Base-by-base conservation (phyloP, 1,140 invertebrate genomes). In the Solenopsis fugax region DNA sequence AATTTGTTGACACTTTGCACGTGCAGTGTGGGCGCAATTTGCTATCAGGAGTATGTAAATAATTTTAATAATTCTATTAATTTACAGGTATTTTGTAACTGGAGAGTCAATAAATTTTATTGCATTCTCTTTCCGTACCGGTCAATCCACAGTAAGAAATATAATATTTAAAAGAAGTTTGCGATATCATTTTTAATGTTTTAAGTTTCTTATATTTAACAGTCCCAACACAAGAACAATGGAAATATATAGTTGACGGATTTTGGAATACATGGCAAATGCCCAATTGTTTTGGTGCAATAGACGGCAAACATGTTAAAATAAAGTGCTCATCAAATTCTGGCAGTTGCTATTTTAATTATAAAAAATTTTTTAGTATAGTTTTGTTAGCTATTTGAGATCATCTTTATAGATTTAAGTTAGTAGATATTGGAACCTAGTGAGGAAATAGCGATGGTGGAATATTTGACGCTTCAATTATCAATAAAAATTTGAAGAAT, bases 61-160 rank as follows among this genome's bases (percentile, higher is more conserved):
- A 41, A 2, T 41, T 41, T 41, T 41, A 3, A 41, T 41, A 41
- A 10, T 18, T 45, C 7, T 18, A 29, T 29, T 29, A 29, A 29
- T 67, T 67, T 45, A 21, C 65, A 45, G 65, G 1, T 67, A 67
- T 34, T n/a, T 67, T 45, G n/a, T 45, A 5, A 67, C 65, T n/a
- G 37, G 37, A 7, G 45, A 45, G 21, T 67, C 37, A 4, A 67
- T 45, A 67, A 67, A 7, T 45, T 67, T n/a, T 5, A 67, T 67
- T 45, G 37, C 37, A 45, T 45, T 67, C 12, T 67, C 37, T 45
- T 67, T 67, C 21, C 34, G 37, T 21, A n/a, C 21, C 1, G 65
- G 65, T 67, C 65, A 67, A 45, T 67, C 65, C 5, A 67, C 65
- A 67, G 10, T 34, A 67, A 67, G 37, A 21, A 67, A 67, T 67